Evolutionary conservation across 1,140 invertebrate genomes (phyloP).

Genomic region (Diorhabda elongata): DNA sequence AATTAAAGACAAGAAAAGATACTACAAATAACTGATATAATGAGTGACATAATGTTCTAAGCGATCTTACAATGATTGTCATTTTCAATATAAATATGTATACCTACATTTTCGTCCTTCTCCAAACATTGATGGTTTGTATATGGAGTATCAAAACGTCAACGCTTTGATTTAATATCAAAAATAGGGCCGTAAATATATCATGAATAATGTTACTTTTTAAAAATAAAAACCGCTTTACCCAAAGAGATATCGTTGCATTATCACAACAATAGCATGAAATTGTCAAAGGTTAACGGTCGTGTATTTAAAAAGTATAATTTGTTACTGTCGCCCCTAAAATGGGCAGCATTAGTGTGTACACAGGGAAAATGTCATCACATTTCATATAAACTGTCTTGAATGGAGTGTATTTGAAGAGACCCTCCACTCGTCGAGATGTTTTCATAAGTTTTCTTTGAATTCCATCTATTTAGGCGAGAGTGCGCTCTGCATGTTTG

Average conservation of each 20-base stretch:
- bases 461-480: conserved; percentile 9
- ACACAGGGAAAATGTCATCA: conserved; percentile 22
- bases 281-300: conserved; percentile 12
- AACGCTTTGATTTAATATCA: too few species aligned
- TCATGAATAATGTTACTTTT: background rate
- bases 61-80: too few species aligned
- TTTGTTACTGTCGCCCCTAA: conserved; percentile 24
- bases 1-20: too few species aligned
- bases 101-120: too few species aligned
- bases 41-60: too few species aligned
- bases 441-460: conserved; percentile 23
- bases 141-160: too few species aligned
- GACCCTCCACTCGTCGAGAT: conserved; percentile 13
- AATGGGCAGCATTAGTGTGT: conserved; percentile 24
- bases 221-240: background rate
- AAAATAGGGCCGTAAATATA: background rate
- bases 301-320: conserved; percentile 22
- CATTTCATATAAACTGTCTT: conserved; percentile 23
- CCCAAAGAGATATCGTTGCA: background rate
- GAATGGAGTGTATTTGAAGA: conserved; percentile 19
- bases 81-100: too few species aligned
- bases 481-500: conserved; percentile 10
- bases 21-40: too few species aligned
- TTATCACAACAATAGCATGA: background rate
- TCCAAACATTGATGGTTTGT: too few species aligned